Conservation (phyloP, 2,888 invertebrate species). For the Machimus atricapillus region DNA sequence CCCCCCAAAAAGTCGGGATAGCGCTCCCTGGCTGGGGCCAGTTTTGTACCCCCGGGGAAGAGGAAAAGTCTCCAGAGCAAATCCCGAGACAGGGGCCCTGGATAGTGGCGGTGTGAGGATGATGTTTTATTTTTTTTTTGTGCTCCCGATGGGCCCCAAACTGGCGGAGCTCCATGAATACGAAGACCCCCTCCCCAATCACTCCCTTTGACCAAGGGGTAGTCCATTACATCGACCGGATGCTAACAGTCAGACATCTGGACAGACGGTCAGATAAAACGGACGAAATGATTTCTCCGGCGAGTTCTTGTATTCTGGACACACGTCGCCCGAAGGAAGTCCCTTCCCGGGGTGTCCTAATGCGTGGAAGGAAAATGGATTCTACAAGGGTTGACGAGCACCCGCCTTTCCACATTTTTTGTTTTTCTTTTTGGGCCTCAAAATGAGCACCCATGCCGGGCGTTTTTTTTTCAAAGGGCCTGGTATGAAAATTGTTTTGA, state of each 20-base stretch:
- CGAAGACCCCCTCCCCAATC: not conserved
- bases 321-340: not conserved
- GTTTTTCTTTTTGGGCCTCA: not conserved
- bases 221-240: not conserved
- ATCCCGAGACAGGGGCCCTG: not conserved
- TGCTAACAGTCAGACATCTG: not conserved
- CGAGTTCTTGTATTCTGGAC: not conserved
- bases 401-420: not conserved
- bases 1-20: not conserved
- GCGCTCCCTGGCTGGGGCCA: not conserved
- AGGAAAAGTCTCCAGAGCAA: not conserved
- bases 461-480: not conserved
- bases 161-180: not conserved
- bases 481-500: not conserved
- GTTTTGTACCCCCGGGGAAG: not conserved
- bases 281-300: not conserved
- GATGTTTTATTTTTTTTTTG: not conserved
- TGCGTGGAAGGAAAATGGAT: not conserved
- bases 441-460: not conserved
- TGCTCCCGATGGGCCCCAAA: not conserved
- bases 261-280: constrained; percentile 3
- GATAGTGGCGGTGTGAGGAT: not conserved
- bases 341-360: not conserved
- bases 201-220: not conserved
- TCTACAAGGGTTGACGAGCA: not conserved